Evolutionary conservation across 2,113 vertebrate species (phyloP), one percentile per base, ranked within the genome.

Genomic region (Syrrhaptes paradoxus): DNA sequence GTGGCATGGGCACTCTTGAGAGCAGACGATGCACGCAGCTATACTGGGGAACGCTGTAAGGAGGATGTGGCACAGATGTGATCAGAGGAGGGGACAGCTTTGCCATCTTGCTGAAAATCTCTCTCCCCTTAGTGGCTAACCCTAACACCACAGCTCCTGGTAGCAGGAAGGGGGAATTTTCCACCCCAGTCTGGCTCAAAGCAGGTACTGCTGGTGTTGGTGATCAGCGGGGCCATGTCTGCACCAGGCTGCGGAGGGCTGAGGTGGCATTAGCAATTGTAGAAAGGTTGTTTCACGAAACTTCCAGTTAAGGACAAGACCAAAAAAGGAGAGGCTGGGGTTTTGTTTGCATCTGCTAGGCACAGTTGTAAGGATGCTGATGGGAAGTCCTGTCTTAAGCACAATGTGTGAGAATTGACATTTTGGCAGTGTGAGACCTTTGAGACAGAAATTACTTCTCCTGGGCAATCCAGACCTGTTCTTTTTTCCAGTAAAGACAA

Each of bases 221-320:
- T 82, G 74, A 48, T 71, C n/a, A 25, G 29, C 0, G 0, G 43
- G 31, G 34, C 52, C 1, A 0, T 3, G 4, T n/a, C 70, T 14
- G 28, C 25, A 29, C 31, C 41, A 67, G 54, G 61, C 5, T 66
- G 26, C 1, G 6, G 32, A 63, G 62, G 34, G 26, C 58, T 74
- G 58, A 52, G 79, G 10, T 5, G 11, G 29, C 16, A 1, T 13
- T 61, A 21, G 72, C 62, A 61, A 0, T 45, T 0, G 0, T 11
- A 18, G 51, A n/a, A 46, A 36, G 9, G 24, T 61, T 31, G 62
- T 61, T 85, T 52, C 49, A 7, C 66, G 9, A 70, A 88, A 43
- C 54, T 83, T 29, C n/a, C 75, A 62, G 71, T 62, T 70, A 49
- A 75, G 62, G 78, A 49, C 0, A 4, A 78, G 77, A 66, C 63